Percentiles rank a stretch among this genome's conserved stretches.
Evolutionary conservation across 2,113 vertebrate genomes (phyloP).

Genomic region (Polypterus senegalus): DNA sequence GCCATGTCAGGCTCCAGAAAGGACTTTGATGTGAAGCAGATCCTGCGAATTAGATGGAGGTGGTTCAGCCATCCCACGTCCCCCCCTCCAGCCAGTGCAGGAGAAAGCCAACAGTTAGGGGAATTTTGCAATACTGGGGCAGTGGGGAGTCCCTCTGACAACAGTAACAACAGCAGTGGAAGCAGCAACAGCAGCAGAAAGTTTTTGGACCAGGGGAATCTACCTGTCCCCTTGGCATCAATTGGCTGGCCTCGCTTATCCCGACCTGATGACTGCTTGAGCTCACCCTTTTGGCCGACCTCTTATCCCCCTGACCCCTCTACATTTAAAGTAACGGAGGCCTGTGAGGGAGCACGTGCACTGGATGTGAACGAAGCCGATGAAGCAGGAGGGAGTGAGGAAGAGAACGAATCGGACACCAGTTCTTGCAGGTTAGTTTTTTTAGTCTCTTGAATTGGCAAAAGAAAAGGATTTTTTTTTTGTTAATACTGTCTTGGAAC

Average conservation of each 20-base stretch:
- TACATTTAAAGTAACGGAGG: conserved; percentile 58
- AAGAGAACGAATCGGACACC: conserved; percentile 78
- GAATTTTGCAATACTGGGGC: conserved; percentile 61
- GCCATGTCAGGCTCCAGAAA: conserved; percentile 94
- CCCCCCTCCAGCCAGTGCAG: conserved; percentile 45
- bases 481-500: too few relatives aligned
- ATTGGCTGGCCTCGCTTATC: conserved; percentile 59
- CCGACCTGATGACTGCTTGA: conserved; percentile 78
- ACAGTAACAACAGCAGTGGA: conserved; percentile 30
- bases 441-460: background rate
- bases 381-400: conserved; percentile 51
- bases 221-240: conserved; percentile 45
- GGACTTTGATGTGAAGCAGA: conserved; percentile 97
- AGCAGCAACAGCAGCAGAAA: conserved; percentile 58
- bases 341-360: conserved; percentile 42
- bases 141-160: conserved; percentile 15
- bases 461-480: too few relatives aligned
- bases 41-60: conserved; percentile 92
- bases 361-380: conserved; percentile 49
- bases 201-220: conserved; percentile 62
- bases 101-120: conserved; percentile 53
- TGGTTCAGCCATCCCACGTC: conserved; percentile 89
- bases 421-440: conserved; percentile 78
- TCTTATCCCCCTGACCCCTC: conserved; percentile 66
- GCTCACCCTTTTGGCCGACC: conserved; percentile 67